Evolutionary conservation across 2,797 vertebrate genomes (phyloP).

Genomic region (Tadarida brasiliensis): DNA sequence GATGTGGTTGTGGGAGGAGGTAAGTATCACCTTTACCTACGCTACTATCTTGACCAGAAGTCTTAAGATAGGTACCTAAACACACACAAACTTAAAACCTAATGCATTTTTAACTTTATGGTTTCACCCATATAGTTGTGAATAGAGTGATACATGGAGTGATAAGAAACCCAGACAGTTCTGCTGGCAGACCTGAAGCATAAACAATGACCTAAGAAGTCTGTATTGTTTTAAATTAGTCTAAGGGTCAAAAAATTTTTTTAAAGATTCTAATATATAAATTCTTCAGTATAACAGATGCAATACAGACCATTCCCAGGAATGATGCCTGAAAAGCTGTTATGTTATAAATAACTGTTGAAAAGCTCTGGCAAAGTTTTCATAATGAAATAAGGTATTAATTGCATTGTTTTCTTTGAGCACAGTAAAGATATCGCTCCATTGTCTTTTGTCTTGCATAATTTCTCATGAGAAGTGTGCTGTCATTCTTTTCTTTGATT

Average conservation of each 20-base stretch:
- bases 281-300: not conserved
- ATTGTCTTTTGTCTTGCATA: not conserved
- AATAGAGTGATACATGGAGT: not conserved
- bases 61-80: not conserved
- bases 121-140: not conserved
- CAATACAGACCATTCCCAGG: not conserved
- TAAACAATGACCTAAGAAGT: not conserved
- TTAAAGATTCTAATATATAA: not conserved
- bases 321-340: not conserved
- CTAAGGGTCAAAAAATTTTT: not conserved
- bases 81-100: not conserved
- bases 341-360: not conserved
- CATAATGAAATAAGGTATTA: not conserved
- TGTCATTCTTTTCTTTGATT: not conserved
- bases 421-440: not conserved
- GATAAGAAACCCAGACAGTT: not conserved
- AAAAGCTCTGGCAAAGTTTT: not conserved
- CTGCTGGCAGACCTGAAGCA: not conserved
- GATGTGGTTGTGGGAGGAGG: not conserved
- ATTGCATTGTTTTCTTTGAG: not conserved
- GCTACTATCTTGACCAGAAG: not conserved
- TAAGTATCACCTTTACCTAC: not conserved
- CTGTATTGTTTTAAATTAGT: not conserved
- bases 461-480: not conserved
- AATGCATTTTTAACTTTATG: not conserved